Percentiles rank a stretch among this genome's conserved stretches.
These are phyloP conservation scores for Hormaphis cornu DNA, from an alignment of 1,140 invertebrate genomes.

Conservation along the genomic window DNA sequence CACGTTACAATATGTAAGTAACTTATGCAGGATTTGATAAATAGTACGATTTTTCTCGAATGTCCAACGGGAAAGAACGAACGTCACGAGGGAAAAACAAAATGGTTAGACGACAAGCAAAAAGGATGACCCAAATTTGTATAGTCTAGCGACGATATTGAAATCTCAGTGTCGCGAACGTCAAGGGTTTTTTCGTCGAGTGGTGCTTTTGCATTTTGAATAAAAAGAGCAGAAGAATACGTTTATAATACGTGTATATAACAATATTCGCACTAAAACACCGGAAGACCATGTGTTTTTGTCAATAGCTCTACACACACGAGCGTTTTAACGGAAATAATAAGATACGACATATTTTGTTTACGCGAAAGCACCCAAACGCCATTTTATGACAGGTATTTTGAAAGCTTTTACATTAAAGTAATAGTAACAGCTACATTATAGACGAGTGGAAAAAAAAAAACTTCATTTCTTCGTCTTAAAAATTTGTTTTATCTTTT, in stretches of 20 bases:
- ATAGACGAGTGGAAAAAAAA: too few species aligned
- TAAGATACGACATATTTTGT: slow-evolving; percentile 1
- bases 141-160: not conserved
- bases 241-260: not conserved
- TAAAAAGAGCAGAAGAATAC: not conserved
- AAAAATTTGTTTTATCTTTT: too few species aligned
- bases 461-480: too few species aligned
- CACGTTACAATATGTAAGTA: too few species aligned
- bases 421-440: too few species aligned
- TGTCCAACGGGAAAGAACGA: too few species aligned
- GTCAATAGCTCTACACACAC: not conserved
- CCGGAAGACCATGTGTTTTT: not conserved
- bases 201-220: slow-evolving; percentile 11
- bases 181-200: not conserved
- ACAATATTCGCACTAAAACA: not conserved
- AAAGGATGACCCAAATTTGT: slow-evolving; percentile 5
- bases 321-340: not conserved
- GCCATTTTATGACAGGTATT: not conserved
- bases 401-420: not conserved
- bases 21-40: too few species aligned
- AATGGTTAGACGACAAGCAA: not conserved
- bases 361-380: not conserved
- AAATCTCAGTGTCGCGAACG: not conserved
- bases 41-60: too few species aligned
- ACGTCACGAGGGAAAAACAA: not conserved